These are phyloP conservation scores for Chaenocephalus aceratus DNA, from an alignment of 2,113 vertebrate species.

Conservation along the genomic window DNA sequence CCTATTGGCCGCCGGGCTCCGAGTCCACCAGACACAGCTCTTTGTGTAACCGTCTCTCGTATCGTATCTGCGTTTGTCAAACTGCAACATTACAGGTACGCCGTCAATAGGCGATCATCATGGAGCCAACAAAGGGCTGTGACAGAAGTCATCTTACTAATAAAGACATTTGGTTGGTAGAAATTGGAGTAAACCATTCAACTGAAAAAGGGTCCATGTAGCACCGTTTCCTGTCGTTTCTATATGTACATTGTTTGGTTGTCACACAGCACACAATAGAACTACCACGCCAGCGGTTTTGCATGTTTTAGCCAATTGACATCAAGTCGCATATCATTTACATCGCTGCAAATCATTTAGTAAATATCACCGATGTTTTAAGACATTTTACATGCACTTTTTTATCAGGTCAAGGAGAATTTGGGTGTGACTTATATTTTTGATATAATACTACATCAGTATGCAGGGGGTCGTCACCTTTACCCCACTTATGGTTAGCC, in stretches of 20 bases:
- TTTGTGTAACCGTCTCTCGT: constrained; percentile 63
- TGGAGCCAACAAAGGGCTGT: not conserved
- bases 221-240: not conserved
- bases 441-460: no score
- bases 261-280: not conserved
- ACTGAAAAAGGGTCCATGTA: not conserved
- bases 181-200: not conserved
- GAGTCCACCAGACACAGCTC: constrained; percentile 42
- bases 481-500: no score
- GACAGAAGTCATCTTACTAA: not conserved
- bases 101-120: not conserved
- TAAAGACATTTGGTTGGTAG: not conserved
- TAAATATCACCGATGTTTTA: not conserved
- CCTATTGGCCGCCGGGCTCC: constrained; percentile 56
- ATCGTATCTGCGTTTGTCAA: constrained; percentile 41
- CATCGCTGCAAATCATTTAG: not conserved
- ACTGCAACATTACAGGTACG: constrained; percentile 35
- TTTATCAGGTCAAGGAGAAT: no score
- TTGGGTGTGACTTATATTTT: not conserved
- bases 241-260: not conserved
- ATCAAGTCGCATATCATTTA: not conserved
- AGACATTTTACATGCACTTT: no score
- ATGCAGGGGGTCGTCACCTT: no score
- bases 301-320: not conserved
- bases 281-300: not conserved